Percentiles rank a stretch among this genome's conserved stretches.
Evolutionary conservation across 2,888 invertebrate genomes (phyloP).

Genomic region (Andrena flavipes): DNA sequence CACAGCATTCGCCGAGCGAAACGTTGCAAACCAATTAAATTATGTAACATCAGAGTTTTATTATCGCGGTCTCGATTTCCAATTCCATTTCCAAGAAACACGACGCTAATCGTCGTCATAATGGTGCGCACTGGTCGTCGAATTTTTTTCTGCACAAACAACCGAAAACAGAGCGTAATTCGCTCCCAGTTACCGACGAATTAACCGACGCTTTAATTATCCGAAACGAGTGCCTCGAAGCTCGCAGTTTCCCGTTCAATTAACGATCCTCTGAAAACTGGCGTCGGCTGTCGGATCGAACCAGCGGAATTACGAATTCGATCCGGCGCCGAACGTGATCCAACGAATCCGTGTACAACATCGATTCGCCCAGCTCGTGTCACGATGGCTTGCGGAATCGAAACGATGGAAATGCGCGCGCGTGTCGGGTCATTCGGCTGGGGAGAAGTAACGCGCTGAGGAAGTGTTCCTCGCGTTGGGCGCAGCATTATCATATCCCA

Average conservation of each 20-base stretch:
- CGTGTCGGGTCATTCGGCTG: conserved; percentile 49
- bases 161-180: too few species aligned
- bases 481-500: conserved; percentile 59
- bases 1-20: too few species aligned
- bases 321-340: not conserved
- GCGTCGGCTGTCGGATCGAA: not conserved
- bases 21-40: too few species aligned
- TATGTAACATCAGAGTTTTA: too few species aligned
- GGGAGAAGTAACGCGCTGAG: conserved; percentile 52
- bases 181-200: too few species aligned
- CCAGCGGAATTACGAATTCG: not conserved
- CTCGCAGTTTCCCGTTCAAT: not conserved
- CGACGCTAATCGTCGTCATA: too few species aligned
- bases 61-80: too few species aligned
- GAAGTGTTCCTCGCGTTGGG: conserved; percentile 45
- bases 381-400: not conserved
- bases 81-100: too few species aligned
- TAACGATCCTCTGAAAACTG: not conserved
- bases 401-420: not conserved
- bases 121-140: too few species aligned
- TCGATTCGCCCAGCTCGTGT: conserved; percentile 10
- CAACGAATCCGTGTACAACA: not conserved
- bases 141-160: too few species aligned
- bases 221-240: too few species aligned
- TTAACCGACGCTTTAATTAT: too few species aligned